Conservation (phyloP, 1,140 invertebrate genomes). For the Diploscapter pachys region DNA sequence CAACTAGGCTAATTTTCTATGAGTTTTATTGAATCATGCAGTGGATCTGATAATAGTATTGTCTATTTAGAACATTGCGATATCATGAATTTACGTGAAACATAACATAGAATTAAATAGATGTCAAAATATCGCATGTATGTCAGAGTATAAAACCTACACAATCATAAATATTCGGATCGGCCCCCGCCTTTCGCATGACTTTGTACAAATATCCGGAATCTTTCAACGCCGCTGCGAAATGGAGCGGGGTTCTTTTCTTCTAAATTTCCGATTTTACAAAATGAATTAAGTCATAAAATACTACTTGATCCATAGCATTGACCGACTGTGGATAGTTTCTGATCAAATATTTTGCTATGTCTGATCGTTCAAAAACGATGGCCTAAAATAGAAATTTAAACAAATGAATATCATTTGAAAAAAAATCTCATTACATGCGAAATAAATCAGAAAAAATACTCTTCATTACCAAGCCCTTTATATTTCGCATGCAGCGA, state of each 20-base stretch:
- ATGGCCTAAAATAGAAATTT: conserved; percentile 65
- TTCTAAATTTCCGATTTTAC: conserved; percentile 61
- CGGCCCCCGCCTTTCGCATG: conserved; percentile 77
- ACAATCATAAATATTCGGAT: conserved; percentile 76
- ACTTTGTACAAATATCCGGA: conserved; percentile 83
- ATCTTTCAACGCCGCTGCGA: conserved; percentile 76
- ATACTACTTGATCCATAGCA: conserved; percentile 56
- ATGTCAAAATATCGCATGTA: not conserved
- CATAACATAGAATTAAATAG: not conserved
- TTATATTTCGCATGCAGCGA: not conserved
- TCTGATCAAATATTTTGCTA: conserved; percentile 65
- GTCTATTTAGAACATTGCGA: no score
- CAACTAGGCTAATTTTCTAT: no score
- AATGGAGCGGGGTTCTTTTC: conserved; percentile 83
- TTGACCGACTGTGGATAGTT: conserved; percentile 74
- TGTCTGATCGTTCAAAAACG: conserved; percentile 89
- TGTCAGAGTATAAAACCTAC: conserved; percentile 64
- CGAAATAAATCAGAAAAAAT: no score
- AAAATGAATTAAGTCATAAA: not conserved
- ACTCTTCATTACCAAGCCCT: no score
- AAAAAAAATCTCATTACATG: no score
- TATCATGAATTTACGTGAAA: no score
- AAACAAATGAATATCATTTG: no score
- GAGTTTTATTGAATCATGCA: no score
- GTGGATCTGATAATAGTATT: no score